Conservation (phyloP, 2,113 vertebrate species). For the Orthochromis malagaraziensis region DNA sequence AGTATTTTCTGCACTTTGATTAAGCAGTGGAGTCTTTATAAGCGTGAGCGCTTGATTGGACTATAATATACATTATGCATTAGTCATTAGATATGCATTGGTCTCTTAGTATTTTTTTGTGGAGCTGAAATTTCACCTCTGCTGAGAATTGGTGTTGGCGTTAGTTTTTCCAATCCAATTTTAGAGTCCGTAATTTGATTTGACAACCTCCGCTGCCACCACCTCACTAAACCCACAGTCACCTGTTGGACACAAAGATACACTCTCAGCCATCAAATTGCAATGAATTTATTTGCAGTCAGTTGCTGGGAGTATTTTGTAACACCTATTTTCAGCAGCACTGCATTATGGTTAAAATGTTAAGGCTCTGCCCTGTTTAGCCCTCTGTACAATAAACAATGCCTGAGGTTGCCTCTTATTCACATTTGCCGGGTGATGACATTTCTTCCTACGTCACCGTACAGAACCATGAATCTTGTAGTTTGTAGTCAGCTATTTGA, state of each 20-base stretch:
- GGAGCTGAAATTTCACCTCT: neutral
- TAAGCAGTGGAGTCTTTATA: neutral
- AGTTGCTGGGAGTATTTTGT: neutral
- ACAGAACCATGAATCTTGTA: neutral
- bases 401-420: neutral
- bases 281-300: neutral
- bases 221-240: neutral
- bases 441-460: neutral
- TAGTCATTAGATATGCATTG: neutral
- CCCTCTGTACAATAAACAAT: neutral
- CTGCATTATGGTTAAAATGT: neutral
- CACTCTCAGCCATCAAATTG: neutral
- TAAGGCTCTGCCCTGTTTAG: neutral
- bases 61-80: neutral
- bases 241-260: neutral
- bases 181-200: slow-evolving; percentile 6
- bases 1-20: neutral
- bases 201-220: neutral
- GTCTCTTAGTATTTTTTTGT: neutral
- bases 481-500: neutral
- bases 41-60: neutral
- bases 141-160: neutral
- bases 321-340: neutral
- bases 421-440: neutral
- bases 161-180: slow-evolving; percentile 23